A percentile compares a stretch with the other conserved stretches of the same genome.
These are phyloP conservation scores for Thalassoma bifasciatum DNA, from an alignment of 2,113 vertebrate genomes.

Conservation along the genomic window DNA sequence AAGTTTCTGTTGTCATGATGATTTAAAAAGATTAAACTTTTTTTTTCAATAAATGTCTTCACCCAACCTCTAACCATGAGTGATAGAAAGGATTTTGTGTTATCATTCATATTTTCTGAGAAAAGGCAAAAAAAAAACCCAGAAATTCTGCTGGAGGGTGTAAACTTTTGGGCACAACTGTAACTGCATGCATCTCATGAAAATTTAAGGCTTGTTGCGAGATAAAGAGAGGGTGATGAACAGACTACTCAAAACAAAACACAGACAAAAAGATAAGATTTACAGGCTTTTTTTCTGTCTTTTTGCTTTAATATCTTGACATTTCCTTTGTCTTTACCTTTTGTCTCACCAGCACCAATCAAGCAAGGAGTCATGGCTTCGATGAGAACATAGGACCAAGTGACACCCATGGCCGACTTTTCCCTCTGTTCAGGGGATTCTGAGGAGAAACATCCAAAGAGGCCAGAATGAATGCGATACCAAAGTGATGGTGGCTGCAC, in stretches of 20 bases:
- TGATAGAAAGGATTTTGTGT: no score
- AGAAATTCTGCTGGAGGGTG: no score
- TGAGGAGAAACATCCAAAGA: constrained; percentile 72
- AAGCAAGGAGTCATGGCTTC: constrained; percentile 71
- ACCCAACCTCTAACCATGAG: no score
- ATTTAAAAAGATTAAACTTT: no score
- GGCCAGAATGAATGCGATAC: constrained; percentile 80
- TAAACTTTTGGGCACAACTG: no score
- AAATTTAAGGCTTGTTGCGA: neutral
- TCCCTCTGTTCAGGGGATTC: constrained; percentile 82
- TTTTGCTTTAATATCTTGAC: no score
- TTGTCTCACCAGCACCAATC: constrained; percentile 71
- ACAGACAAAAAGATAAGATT: neutral
- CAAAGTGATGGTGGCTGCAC: constrained; percentile 86
- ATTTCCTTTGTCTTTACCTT: constrained; percentile 12
- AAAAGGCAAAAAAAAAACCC: no score
- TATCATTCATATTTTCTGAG: no score
- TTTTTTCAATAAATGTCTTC: no score
- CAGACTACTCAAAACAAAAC: neutral
- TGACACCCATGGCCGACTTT: constrained; percentile 55
- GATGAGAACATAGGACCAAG: constrained; percentile 85
- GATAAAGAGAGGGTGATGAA: neutral
- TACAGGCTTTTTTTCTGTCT: no score
- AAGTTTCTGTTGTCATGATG: no score
- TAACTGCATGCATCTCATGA: neutral